Conservation (phyloP, 2,113 vertebrate genomes). For the Nymphicus hollandicus region DNA sequence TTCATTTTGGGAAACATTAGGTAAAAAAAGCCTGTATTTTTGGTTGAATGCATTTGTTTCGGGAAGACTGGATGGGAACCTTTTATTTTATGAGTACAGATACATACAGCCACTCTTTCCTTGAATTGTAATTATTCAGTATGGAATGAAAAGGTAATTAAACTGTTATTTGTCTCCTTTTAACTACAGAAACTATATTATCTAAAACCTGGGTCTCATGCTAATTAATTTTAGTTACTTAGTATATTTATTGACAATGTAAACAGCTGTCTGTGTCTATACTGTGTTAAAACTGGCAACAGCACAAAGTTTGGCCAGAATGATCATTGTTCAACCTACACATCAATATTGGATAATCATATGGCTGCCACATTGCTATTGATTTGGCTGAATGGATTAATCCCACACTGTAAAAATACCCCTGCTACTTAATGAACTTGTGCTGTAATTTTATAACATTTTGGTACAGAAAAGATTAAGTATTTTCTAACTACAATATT, state of each 20-base stretch:
- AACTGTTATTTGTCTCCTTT: conserved; percentile 37
- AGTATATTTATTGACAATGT: conserved; percentile 25
- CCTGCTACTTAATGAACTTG: background rate
- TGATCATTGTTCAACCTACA: background rate
- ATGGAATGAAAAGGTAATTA: background rate
- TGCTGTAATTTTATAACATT: background rate
- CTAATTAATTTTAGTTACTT: conserved; percentile 34
- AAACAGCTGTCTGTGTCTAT: background rate
- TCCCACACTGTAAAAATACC: background rate
- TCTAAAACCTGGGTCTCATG: conserved; percentile 14
- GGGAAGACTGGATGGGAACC: background rate
- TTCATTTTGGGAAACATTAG: background rate
- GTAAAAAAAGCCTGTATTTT: background rate
- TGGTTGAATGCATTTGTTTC: background rate
- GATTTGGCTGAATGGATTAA: conserved; percentile 1
- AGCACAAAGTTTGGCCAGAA: background rate
- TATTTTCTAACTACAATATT: background rate
- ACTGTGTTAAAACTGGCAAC: background rate
- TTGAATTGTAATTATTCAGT: background rate
- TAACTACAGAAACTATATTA: conserved; percentile 18
- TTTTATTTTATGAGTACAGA: background rate
- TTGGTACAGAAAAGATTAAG: background rate
- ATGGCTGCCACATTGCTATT: background rate
- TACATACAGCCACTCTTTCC: background rate
- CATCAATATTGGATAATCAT: background rate